These are phyloP conservation scores for Hippasteria phrygiana DNA, from an alignment of 53 echinoderm and acorn worm species.

Conservation along the genomic window DNA sequence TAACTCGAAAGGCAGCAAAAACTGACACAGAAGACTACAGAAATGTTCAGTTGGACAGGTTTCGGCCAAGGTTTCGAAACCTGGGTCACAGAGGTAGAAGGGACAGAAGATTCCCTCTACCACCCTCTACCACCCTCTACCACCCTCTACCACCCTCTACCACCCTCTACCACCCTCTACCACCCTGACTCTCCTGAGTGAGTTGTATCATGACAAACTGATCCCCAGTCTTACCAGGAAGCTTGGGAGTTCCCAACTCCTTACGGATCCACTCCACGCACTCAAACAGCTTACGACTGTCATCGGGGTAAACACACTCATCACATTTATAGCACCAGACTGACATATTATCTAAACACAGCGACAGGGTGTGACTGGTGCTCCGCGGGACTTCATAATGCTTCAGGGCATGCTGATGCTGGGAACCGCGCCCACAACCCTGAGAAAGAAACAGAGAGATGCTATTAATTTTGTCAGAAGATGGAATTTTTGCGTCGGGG, in stretches of 20 bases:
- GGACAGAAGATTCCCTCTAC: too few species aligned
- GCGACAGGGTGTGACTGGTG: constrained; percentile 79
- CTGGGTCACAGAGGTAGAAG: too few species aligned
- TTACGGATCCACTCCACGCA: constrained; percentile 94
- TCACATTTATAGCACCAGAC: constrained; percentile 99
- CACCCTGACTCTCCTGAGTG: too few species aligned
- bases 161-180: too few species aligned
- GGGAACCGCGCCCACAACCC: constrained; percentile 93
- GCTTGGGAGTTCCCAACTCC: constrained; percentile 68
- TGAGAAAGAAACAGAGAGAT: neutral
- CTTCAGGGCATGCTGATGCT: constrained; percentile 89
- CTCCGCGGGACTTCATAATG: constrained; percentile 88
- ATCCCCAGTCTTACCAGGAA: neutral
- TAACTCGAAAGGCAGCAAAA: too few species aligned
- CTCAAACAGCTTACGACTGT: constrained; percentile 86
- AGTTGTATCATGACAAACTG: too few species aligned
- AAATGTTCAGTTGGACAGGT: too few species aligned
- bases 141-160: too few species aligned
- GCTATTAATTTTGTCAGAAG: neutral
- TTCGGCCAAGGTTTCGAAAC: too few species aligned
- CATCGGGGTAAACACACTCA: constrained; percentile 76
- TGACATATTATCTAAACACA: constrained; percentile 84
- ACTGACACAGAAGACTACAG: too few species aligned
- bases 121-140: too few species aligned
- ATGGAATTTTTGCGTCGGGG: neutral